These are phyloP conservation scores for Ptychochromis oligacanthus DNA, from an alignment of 2,113 vertebrate genomes.

Conservation along the genomic window DNA sequence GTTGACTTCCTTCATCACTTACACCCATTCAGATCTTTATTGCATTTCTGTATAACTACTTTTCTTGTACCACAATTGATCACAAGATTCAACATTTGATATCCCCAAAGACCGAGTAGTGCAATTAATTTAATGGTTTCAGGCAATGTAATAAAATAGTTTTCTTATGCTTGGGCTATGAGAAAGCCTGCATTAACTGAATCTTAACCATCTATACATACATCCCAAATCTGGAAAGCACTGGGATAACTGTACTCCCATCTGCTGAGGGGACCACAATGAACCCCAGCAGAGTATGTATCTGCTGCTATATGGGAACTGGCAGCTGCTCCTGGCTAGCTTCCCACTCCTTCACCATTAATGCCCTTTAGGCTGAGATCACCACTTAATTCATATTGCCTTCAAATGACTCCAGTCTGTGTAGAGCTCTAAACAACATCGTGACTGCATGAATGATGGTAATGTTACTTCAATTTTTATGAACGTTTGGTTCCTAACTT, in stretches of 20 bases:
- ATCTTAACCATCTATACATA: conserved; percentile 19
- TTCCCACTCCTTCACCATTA: conserved; percentile 44
- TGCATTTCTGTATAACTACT: background rate
- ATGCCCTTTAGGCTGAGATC: conserved; percentile 27
- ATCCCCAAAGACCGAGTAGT: background rate
- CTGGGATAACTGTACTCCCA: conserved; percentile 44
- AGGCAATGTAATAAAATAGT: background rate
- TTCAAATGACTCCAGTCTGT: background rate
- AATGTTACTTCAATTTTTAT: background rate
- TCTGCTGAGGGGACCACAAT: conserved; percentile 52
- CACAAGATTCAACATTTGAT: background rate
- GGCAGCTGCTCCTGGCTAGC: conserved; percentile 58
- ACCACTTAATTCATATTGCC: conserved; percentile 15
- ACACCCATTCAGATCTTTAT: background rate
- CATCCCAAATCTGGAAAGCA: background rate
- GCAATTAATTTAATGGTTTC: background rate
- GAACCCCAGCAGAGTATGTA: conserved; percentile 51
- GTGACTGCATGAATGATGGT: background rate
- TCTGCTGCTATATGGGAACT: conserved; percentile 39
- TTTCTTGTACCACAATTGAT: background rate
- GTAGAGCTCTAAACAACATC: background rate
- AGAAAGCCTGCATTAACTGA: background rate
- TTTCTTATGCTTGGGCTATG: background rate
- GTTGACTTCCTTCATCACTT: background rate
- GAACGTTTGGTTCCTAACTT: background rate